Percentiles rank a stretch among this genome's conserved stretches.
Evolutionary conservation across 2,888 invertebrate genomes (phyloP).

Genomic region (Diaphora mendica): DNA sequence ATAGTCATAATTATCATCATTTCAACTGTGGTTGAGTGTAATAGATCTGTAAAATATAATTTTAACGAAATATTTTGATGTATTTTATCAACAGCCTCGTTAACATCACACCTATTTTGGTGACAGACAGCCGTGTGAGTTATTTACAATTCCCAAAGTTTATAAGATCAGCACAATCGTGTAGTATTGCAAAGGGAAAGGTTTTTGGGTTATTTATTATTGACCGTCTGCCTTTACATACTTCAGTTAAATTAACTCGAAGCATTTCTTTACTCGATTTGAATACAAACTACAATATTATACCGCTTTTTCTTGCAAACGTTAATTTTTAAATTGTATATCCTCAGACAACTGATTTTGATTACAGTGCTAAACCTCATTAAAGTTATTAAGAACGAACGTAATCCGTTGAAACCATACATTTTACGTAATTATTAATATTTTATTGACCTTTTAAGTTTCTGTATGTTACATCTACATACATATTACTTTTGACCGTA

Average conservation of each 20-base stretch:
- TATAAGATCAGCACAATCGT: neutral
- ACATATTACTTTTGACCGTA: neutral
- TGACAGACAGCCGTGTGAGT: too few species aligned
- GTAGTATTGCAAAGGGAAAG: neutral
- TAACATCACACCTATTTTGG: too few species aligned
- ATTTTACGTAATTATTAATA: conserved; percentile 4
- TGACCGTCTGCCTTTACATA: neutral
- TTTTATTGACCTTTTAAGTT: conserved; percentile 4
- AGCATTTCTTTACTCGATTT: conserved; percentile 1
- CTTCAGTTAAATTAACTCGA: neutral
- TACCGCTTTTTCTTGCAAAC: neutral
- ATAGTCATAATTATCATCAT: too few species aligned
- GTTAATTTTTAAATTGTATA: neutral
- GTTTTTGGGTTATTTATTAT: neutral
- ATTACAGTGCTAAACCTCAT: conserved; percentile 3
- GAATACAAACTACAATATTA: conserved; percentile 12
- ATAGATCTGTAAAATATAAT: too few species aligned
- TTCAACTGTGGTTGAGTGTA: too few species aligned
- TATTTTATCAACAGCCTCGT: too few species aligned
- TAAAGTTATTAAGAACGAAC: neutral
- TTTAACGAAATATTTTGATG: too few species aligned
- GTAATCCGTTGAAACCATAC: neutral
- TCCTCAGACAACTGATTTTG: neutral
- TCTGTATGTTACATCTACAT: neutral
- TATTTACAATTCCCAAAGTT: too few species aligned